Evolutionary conservation across 2,888 invertebrate genomes (phyloP).

Genomic region (Leptarthrus brevirostris): DNA sequence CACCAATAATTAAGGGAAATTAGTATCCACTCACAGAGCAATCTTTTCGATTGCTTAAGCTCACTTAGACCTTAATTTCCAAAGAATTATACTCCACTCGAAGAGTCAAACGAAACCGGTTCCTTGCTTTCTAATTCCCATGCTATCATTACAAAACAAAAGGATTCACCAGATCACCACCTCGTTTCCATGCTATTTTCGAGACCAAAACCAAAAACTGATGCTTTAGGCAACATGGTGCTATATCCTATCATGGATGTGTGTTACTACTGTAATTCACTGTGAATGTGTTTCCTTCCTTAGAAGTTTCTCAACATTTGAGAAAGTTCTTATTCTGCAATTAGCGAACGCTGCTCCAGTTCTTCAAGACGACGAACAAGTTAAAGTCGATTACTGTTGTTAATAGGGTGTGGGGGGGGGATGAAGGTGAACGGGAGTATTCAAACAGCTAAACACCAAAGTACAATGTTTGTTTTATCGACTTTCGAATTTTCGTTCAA

Average conservation of each 20-base stretch:
- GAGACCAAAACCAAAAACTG: background rate
- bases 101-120: background rate
- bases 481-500: constrained; percentile 34
- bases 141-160: too few relatives aligned
- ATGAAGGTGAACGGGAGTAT: background rate
- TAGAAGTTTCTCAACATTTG: constrained; percentile 41
- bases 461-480: constrained; percentile 46
- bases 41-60: too few relatives aligned
- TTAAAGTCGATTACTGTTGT: constrained; percentile 44
- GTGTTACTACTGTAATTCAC: constrained; percentile 14
- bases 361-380: constrained; percentile 47
- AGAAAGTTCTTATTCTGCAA: constrained; percentile 47
- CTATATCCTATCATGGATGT: constrained; percentile 17
- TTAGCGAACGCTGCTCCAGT: constrained; percentile 40
- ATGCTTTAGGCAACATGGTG: background rate
- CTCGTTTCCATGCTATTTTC: background rate
- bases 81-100: constrained; percentile 15
- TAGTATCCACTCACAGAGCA: too few relatives aligned
- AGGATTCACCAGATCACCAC: constrained; percentile 2
- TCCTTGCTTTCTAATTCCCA: constrained; percentile 5
- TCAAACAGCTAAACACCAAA: constrained; percentile 8
- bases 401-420: too few relatives aligned
- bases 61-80: constrained; percentile 10
- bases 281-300: constrained; percentile 13
- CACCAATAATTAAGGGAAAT: too few relatives aligned